Evolutionary conservation across 2,888 invertebrate genomes (phyloP), one percentile per base, ranked within the genome.

Genomic region (Dinocampus coccinellae): DNA sequence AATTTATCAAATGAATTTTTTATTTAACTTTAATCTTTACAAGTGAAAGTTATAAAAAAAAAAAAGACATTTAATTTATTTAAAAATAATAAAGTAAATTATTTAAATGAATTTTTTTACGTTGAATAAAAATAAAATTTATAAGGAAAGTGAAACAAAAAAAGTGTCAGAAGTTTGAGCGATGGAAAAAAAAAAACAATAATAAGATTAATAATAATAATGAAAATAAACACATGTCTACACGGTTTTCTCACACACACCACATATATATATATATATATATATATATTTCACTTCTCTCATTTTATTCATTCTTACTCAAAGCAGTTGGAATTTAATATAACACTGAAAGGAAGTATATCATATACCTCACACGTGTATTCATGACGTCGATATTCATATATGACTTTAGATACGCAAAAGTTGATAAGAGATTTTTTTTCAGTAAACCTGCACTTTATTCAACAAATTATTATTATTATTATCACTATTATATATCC

Each of bases 301-400:
- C 47, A 6, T n/a, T 7, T 47, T 47, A 16, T 7, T 47, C 16
- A 16, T 55, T n/a, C 62, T 62, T 42, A 42, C 62, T 62, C 33
- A 36, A 60, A 60, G 60, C 33, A 34, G 16, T 60, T 60, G 34
- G 39, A 62, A 62, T 62, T 62, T 62, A 62, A 62, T 62, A 62
- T 62, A 62, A 62, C 62, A 24, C 26, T 36, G 13, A 24, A 29
- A 39, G 39, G 34, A 39, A 39, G 24, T 62, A 62, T 62, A 62
- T 62, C 62, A 62, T 42, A 22, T 42, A 42, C 24, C 22, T 62
- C 26, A 62, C 39, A 62, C 20, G 34, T 13, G 34, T 62, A 39
- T 62, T 39, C 42, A 62, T 62, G 36, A 39, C 62, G 36, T 61
- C 13, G 36, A 62, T 42, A 36, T 47, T 36, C 61, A 34, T 16